phyloP scores from a whole-genome alignment of 2,888 invertebrate species.

The Heliconius erato region DNA sequence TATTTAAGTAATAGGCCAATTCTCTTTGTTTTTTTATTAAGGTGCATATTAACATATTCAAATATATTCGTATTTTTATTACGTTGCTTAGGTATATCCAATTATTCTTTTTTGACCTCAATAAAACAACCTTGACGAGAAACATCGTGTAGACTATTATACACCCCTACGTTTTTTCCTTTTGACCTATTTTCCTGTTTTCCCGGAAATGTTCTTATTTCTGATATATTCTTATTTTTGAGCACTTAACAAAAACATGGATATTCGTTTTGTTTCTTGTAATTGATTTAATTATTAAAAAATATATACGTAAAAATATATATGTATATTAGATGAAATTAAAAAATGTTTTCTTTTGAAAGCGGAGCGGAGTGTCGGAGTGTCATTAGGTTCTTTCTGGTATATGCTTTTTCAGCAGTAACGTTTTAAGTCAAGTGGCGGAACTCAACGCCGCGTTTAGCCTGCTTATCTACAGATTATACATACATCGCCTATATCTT shows the following conservation, averaged over 20 bases:
- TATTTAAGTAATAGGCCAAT: background rate
- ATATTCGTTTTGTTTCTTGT: background rate
- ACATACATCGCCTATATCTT: background rate
- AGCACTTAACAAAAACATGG: background rate
- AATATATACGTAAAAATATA: background rate
- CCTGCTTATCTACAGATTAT: no score
- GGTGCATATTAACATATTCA: background rate
- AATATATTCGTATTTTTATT: background rate
- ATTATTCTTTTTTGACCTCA: constrained; percentile 54
- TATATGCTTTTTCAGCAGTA: background rate
- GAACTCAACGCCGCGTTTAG: no score
- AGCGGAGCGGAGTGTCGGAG: background rate
- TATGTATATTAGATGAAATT: background rate
- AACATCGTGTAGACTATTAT: constrained; percentile 62
- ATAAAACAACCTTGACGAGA: constrained; percentile 63
- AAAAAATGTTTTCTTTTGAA: background rate
- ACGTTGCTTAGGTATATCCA: constrained; percentile 1
- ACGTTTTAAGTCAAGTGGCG: no score
- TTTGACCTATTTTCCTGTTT: constrained; percentile 69
- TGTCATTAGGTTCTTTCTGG: background rate
- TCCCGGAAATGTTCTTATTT: background rate
- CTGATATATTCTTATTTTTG: constrained; percentile 7
- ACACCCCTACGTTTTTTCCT: constrained; percentile 64
- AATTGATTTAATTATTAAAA: background rate
- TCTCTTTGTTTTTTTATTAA: background rate